These are phyloP conservation scores for Chloroceryle aenea DNA, from an alignment of 2,113 vertebrate genomes.

Conservation along the genomic window DNA sequence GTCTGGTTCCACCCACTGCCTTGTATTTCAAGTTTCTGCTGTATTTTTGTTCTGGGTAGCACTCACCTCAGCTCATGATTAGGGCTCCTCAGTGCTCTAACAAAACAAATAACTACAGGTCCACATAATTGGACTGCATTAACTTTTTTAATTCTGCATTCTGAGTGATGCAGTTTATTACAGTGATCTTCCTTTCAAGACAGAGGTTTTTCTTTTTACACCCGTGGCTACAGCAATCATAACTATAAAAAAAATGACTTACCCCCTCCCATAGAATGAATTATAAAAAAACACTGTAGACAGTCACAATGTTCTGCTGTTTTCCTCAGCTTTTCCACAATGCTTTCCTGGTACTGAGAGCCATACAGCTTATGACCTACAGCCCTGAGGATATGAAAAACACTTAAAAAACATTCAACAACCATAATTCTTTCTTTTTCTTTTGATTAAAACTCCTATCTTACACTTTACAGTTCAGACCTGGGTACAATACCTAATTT, in stretches of 20 bases:
- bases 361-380: constrained; percentile 91
- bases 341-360: constrained; percentile 84
- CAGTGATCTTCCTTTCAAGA: neutral
- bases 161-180: neutral
- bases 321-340: constrained; percentile 89
- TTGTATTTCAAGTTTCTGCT: neutral
- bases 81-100: neutral
- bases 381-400: constrained; percentile 81
- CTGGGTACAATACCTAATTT: neutral
- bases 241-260: constrained; percentile 21
- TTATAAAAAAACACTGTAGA: constrained; percentile 94
- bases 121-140: neutral
- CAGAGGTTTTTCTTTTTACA: neutral
- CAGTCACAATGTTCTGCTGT: constrained; percentile 93
- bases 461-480: neutral
- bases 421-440: too few species aligned
- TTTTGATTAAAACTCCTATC: neutral
- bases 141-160: neutral
- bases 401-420: neutral
- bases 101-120: neutral
- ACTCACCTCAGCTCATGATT: neutral
- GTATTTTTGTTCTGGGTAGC: neutral
- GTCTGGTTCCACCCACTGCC: neutral
- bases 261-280: constrained; percentile 99
- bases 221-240: neutral